Percentiles rank a stretch among this genome's conserved stretches.
phyloP scores from a whole-genome alignment of 2,888 invertebrate genomes.

The Drosophila histrio region DNA sequence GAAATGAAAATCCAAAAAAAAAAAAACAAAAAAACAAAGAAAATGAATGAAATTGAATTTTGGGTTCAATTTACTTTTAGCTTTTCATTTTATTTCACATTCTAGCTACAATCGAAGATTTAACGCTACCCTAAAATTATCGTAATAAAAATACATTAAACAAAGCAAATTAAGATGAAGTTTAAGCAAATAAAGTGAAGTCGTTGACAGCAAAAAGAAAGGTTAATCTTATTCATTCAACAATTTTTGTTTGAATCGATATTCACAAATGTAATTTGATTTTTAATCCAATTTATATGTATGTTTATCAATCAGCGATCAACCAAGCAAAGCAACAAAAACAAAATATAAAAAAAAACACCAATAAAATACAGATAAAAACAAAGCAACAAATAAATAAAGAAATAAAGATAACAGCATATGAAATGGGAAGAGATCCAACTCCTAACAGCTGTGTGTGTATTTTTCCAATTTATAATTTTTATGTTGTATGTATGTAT shows the following conservation, averaged over 20 bases:
- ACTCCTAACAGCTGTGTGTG: slow-evolving; percentile 57
- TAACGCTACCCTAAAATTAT: slow-evolving; percentile 65
- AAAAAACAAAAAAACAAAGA: slow-evolving; percentile 42
- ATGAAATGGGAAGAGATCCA: slow-evolving; percentile 23
- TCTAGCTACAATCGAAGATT: slow-evolving; percentile 77
- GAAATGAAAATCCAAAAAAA: slow-evolving; percentile 39
- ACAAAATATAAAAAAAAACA: slow-evolving; percentile 10
- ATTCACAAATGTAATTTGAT: slow-evolving; percentile 44
- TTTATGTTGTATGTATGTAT: slow-evolving; percentile 81
- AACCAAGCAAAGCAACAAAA: slow-evolving; percentile 51
- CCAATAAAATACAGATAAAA: slow-evolving; percentile 19
- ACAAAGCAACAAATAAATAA: slow-evolving; percentile 2
- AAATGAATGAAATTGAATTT: slow-evolving; percentile 47
- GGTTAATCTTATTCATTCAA: slow-evolving; percentile 46
- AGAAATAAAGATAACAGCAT: slow-evolving; percentile 28
- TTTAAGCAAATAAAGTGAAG: slow-evolving; percentile 46
- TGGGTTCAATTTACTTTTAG: slow-evolving; percentile 55
- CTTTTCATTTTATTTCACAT: slow-evolving; percentile 43
- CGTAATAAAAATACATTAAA: slow-evolving; percentile 42
- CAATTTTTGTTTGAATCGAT: slow-evolving; percentile 54
- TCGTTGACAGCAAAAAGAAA: slow-evolving; percentile 32
- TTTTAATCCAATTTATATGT: slow-evolving; percentile 32
- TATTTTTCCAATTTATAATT: slow-evolving; percentile 75
- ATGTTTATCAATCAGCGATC: slow-evolving; percentile 45
- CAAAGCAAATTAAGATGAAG: slow-evolving; percentile 29